Evolutionary conservation across 2,113 vertebrate genomes (phyloP).

Genomic region (Uria aalge): DNA sequence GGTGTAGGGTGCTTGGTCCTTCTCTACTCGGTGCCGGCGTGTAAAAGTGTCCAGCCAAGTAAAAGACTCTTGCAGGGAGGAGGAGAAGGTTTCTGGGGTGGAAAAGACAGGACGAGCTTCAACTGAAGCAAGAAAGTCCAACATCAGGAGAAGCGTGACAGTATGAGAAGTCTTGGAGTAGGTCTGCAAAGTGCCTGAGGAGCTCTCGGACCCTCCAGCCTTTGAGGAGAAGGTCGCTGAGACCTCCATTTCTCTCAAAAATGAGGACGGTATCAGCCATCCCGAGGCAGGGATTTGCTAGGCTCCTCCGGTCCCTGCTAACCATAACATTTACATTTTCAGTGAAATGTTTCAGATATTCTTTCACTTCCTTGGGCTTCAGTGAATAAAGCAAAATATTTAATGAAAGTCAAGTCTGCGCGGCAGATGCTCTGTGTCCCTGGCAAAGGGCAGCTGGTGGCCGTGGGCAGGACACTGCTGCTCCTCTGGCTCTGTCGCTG

Average conservation of each 20-base stretch:
- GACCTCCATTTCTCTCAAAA: neutral
- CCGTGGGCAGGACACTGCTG: neutral
- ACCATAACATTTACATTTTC: neutral
- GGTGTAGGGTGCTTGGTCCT: neutral
- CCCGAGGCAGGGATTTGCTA: neutral
- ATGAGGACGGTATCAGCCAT: neutral
- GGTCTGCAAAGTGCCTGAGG: neutral
- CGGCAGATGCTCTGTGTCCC: neutral
- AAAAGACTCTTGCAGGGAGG: neutral
- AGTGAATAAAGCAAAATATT: neutral
- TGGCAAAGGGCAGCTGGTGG: neutral
- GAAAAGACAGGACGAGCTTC: neutral
- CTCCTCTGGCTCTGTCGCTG: neutral
- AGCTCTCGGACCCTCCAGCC: rapidly evolving
- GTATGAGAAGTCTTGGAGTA: neutral
- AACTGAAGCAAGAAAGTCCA: neutral
- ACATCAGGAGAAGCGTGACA: neutral
- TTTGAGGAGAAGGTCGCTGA: neutral
- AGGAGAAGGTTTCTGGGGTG: neutral
- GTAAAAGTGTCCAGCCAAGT: neutral
- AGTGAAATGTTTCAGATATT: neutral
- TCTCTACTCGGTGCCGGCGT: rapidly evolving
- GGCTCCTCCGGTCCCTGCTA: neutral
- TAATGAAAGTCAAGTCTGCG: neutral
- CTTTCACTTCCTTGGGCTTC: neutral